Evolutionary conservation across 2,797 vertebrate genomes (phyloP).

Genomic region (Myotis vivesi): DNA sequence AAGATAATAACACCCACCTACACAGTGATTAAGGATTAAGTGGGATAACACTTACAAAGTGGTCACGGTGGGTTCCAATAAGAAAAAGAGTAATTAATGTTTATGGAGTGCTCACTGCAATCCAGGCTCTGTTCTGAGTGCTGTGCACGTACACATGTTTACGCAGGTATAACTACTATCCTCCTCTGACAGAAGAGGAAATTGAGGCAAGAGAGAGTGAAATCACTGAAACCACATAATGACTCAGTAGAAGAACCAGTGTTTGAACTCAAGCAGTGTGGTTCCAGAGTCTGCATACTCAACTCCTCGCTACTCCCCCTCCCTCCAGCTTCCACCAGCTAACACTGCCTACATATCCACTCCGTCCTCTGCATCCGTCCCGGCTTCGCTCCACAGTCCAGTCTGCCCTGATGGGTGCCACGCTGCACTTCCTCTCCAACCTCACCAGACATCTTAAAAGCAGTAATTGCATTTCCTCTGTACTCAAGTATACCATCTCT

Average conservation of each 20-base stretch:
- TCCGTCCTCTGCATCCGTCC: neutral
- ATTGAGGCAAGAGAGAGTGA: constrained; percentile 8
- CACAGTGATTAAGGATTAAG: neutral
- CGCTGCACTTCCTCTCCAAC: neutral
- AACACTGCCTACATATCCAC: neutral
- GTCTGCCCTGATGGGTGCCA: fast-evolving
- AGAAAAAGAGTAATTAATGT: neutral
- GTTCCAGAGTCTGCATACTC: neutral
- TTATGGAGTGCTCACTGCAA: neutral
- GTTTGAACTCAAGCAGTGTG: neutral
- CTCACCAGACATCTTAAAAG: neutral
- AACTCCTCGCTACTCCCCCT: neutral
- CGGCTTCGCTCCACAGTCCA: neutral
- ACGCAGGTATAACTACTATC: neutral
- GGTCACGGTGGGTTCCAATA: neutral
- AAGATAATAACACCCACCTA: neutral
- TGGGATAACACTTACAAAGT: neutral
- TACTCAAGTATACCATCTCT: neutral
- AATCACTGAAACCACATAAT: constrained; percentile 1
- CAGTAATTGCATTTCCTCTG: neutral
- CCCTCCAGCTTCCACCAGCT: too few species aligned
- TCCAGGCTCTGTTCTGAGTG: neutral
- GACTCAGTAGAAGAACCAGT: neutral
- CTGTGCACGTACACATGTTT: fast-evolving
- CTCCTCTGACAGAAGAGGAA: constrained; percentile 2